A percentile compares a stretch with the other conserved stretches of the same genome.
phyloP scores from a whole-genome alignment of 2,113 vertebrate genomes.

The Polypterus senegalus region DNA sequence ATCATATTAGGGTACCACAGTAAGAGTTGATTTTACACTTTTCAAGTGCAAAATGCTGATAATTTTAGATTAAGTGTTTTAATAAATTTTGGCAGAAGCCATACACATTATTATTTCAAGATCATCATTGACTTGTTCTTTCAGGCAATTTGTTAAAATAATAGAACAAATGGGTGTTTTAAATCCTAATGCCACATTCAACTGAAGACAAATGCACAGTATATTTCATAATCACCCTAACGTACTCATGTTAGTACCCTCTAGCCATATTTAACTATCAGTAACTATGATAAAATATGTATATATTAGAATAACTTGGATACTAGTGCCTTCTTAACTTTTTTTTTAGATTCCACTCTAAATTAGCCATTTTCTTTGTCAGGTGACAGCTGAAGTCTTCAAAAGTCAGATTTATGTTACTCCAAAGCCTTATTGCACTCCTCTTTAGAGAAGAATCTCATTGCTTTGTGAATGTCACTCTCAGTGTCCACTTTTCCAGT shows the following conservation, averaged over 20 bases:
- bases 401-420: too few relatives aligned
- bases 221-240: too few relatives aligned
- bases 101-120: constrained; percentile 32
- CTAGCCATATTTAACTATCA: constrained; percentile 29
- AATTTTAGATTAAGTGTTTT: constrained; percentile 34
- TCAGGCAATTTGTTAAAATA: constrained; percentile 44
- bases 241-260: not conserved
- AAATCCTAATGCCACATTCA: constrained; percentile 39
- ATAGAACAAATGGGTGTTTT: constrained; percentile 34
- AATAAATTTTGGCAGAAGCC: constrained; percentile 32
- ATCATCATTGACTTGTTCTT: constrained; percentile 38
- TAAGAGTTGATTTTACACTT: constrained; percentile 16
- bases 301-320: too few relatives aligned
- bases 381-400: too few relatives aligned
- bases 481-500: too few relatives aligned
- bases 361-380: too few relatives aligned
- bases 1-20: constrained; percentile 7
- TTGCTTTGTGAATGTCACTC: too few relatives aligned
- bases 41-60: constrained; percentile 15
- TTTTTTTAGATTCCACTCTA: too few relatives aligned
- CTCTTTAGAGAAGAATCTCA: too few relatives aligned
- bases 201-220: constrained; percentile 7
- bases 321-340: too few relatives aligned
- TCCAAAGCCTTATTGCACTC: too few relatives aligned
- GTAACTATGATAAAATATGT: constrained; percentile 13